Conservation (phyloP, 2,113 vertebrate genomes). For the Centropus bengalensis region DNA sequence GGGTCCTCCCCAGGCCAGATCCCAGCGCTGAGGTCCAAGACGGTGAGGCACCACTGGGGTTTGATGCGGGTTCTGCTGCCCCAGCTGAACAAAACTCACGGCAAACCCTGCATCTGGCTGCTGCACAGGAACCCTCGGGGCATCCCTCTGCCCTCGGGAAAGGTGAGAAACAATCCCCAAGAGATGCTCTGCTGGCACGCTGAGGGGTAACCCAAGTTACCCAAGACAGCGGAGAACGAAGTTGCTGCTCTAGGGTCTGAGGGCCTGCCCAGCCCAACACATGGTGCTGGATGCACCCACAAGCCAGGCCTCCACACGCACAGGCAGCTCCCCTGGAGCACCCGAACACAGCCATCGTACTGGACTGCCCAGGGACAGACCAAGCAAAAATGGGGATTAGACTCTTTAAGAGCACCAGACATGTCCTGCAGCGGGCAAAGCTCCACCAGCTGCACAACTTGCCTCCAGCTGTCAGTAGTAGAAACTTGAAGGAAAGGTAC, state of each 20-base stretch:
- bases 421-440: not conserved
- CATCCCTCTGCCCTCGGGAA: not conserved
- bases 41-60: fast-evolving
- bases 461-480: not conserved
- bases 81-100: not conserved
- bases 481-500: not conserved
- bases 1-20: not conserved
- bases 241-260: not conserved
- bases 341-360: not conserved
- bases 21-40: not conserved
- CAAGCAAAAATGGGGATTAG: fast-evolving
- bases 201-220: not conserved
- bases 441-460: not conserved
- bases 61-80: not conserved
- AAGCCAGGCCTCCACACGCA: not conserved
- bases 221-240: not conserved
- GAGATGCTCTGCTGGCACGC: not conserved
- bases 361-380: not conserved
- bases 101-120: not conserved
- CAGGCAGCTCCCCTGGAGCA: not conserved
- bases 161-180: not conserved
- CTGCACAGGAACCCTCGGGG: not conserved
- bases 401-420: not conserved
- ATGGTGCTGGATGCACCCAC: not conserved
- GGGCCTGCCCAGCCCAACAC: not conserved